Evolutionary conservation across 2,113 vertebrate genomes (phyloP).

Genomic region (western clawed frog (Xenopus tropicalis)): UCB_Xtro_10.0 CM004450.2:82206501-82207000

Average conservation of each 20-base stretch:
- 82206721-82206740: constrained; percentile 91
- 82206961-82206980: too few species aligned
- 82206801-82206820: constrained; percentile 17
- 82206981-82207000: too few species aligned
- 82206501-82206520: too few species aligned
- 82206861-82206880: neutral
- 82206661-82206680: constrained; percentile 96
- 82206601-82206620: too few species aligned
- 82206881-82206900: too few species aligned
- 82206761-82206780: constrained; percentile 66
- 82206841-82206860: constrained; percentile 46
- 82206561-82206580: too few species aligned
- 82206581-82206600: too few species aligned
- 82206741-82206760: constrained; percentile 92
- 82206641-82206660: constrained; percentile 89
- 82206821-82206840: constrained; percentile 49
- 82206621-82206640: constrained; percentile 54
- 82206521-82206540: too few species aligned
- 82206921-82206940: too few species aligned
- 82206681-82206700: constrained; percentile 94
- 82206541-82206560: too few species aligned
- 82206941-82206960: too few species aligned
- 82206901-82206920: neutral
- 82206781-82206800: constrained; percentile 52
- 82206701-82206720: constrained; percentile 93